A percentile compares a stretch with the other conserved stretches of the same genome.
phyloP scores from a whole-genome alignment of 2,113 vertebrate genomes.

The Macrotus californicus region DNA sequence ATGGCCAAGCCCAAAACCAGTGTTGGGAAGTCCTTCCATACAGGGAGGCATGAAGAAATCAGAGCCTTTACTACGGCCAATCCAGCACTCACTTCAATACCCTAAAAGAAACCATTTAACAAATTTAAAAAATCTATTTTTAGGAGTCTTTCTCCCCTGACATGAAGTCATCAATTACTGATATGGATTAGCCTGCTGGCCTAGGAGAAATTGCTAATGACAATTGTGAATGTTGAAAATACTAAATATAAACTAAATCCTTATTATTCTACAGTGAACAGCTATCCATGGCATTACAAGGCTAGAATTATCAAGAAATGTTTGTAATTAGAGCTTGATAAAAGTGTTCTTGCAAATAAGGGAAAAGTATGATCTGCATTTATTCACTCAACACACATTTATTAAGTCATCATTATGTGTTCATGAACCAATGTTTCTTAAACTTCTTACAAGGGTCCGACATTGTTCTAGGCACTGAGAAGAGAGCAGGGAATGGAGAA shows the following conservation, averaged over 20 bases:
- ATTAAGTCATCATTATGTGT: background rate
- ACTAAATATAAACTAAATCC: background rate
- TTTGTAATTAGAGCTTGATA: background rate
- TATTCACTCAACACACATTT: background rate
- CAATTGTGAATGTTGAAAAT: background rate
- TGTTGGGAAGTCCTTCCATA: background rate
- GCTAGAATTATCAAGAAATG: background rate
- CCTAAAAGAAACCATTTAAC: background rate
- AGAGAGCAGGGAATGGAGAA: background rate
- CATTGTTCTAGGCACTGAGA: background rate
- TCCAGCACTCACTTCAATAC: background rate
- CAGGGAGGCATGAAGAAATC: background rate
- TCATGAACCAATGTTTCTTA: background rate
- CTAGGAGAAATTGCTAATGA: background rate
- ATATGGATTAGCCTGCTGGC: background rate
- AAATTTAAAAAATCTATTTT: background rate
- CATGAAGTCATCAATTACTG: background rate
- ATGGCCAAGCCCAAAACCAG: background rate
- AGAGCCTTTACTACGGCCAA: background rate
- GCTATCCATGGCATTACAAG: background rate
- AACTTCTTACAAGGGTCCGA: background rate
- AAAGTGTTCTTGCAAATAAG: background rate
- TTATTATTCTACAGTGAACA: background rate
- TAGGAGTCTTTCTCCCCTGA: background rate
- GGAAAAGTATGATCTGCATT: background rate